Evolutionary conservation across 37 sponge, comb jelly and placozoan genomes (phyloP), one percentile per base, ranked within the genome.

Genomic region (Mnemiopsis leidyi): DNA sequence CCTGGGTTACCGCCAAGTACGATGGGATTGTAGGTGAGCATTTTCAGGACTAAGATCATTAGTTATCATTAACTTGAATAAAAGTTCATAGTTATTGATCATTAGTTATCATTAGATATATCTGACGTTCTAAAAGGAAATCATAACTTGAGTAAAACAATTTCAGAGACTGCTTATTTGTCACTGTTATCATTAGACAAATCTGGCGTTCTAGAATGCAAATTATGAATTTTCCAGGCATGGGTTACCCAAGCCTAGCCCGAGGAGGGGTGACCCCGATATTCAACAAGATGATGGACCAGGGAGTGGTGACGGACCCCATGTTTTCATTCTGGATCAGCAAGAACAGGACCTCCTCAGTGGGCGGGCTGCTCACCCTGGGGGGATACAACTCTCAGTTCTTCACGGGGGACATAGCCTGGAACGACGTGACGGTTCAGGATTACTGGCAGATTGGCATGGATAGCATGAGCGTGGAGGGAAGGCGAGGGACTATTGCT

Each of bases 291-390:
- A 71, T 71, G 75, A 28, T 71, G 30, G 25, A n/a, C 3, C 75
- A 71, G 20, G 75, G 75, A 29, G 30, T 71, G 30, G 30, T 71
- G 75, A 28, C 26, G 7, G 25, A n/a, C 30, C 75, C 75, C 75
- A n/a, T 29, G 75, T 71, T 71, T 25, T 71, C 75, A 23, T 71
- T 71, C 75, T 71, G 75, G 75, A 71, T 71, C 75, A 71, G 30
- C 30, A 71, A 71, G 30, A 28, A 71, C 75, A 71, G 75, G 75
- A n/a, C 26, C 30, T 71, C 75, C 75, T 29, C 75, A 5, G 75
- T 28, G 25, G 75, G 75, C 3, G 75, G 75, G 3, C 26, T 71
- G 20, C 26, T 71, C 3, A 71, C 75, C 20, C 75, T 71, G 25
- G 75, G 75, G 5, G 75, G 75, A 5, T 71, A 71, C 75, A 71